phyloP scores from a whole-genome alignment of 2,113 vertebrate species.

The Octodon degus region DNA sequence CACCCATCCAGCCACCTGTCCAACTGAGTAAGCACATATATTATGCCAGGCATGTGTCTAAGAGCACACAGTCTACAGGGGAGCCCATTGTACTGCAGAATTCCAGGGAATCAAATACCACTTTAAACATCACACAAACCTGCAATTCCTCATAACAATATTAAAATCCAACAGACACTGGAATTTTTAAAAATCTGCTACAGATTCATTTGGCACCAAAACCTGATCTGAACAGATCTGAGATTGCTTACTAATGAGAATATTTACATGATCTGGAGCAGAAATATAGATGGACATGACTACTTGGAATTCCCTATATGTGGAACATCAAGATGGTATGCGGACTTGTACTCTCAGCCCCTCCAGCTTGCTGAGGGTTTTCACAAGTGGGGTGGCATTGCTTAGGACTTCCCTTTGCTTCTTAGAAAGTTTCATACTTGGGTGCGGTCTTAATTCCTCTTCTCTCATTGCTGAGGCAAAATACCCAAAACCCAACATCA shows the following conservation, averaged over 20 bases:
- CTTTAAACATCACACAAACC: neutral
- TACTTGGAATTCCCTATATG: neutral
- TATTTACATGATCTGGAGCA: no score
- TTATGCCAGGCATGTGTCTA: neutral
- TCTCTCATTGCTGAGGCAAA: neutral
- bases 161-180: neutral
- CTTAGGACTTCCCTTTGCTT: neutral
- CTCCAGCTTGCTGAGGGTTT: neutral
- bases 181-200: neutral
- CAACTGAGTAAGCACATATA: neutral
- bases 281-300: rapidly evolving
- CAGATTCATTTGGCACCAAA: neutral
- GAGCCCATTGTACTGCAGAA: neutral
- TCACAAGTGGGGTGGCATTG: neutral
- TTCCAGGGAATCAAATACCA: neutral
- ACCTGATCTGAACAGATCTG: neutral
- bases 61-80: neutral
- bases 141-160: neutral
- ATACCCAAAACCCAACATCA: neutral
- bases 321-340: rapidly evolving
- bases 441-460: neutral
- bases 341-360: rapidly evolving
- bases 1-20: neutral
- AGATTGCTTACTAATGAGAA: neutral
- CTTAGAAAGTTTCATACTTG: neutral